Base-by-base conservation (phyloP, 2,113 vertebrate genomes). In the Dendropsophus ebraccatus region DNA sequence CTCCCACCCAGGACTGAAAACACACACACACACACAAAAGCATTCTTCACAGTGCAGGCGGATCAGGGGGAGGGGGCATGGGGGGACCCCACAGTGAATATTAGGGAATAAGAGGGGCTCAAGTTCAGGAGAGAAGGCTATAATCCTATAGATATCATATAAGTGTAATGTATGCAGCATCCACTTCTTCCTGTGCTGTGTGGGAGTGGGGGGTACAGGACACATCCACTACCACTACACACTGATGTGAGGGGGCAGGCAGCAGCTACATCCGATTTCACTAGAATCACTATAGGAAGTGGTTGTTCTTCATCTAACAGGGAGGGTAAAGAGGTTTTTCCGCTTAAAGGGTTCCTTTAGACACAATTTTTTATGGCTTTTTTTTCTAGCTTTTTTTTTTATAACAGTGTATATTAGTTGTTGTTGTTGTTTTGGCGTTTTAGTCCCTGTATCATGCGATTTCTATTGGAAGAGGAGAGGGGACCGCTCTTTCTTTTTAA, bases 21-120 rank as follows among this genome's bases (percentile, higher is more conserved):
- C 19, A 37, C 8, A 25, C 47, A 76, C 19, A 37, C 8, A 25
- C 47, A 35, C 76, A 58, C 76, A 73, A 83, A 50, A 56, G 82
- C 69, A 73, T 74, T 41, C 77, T 45, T 80, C 77, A 41, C 11
- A 45, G 82, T 45, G 69, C 67, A 45, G 37, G 45, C 80, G 25
- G n/a, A n/a, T 16, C 45, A 25, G 30, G 49, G 69, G 50, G 50
- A 25, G 32, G 67, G 47, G 81, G 30, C 41, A 19, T 30, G 25
- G 10, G 23, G 21, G 49, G 17, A 72, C 65, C 65, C 60, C 81
- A 49, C 72, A 75, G 2, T 30, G 47, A 28, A 30, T 76, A 50
- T 50, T 28, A 70, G 67, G 67, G 32, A 25, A 14, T 23, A 70
- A 23, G 1, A 69, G 17, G 32, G 28, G 13, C 8, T 41, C 41